These are phyloP conservation scores for Enhydra lutris DNA, from an alignment of 2,113 vertebrate species.

Conservation along the genomic window DNA sequence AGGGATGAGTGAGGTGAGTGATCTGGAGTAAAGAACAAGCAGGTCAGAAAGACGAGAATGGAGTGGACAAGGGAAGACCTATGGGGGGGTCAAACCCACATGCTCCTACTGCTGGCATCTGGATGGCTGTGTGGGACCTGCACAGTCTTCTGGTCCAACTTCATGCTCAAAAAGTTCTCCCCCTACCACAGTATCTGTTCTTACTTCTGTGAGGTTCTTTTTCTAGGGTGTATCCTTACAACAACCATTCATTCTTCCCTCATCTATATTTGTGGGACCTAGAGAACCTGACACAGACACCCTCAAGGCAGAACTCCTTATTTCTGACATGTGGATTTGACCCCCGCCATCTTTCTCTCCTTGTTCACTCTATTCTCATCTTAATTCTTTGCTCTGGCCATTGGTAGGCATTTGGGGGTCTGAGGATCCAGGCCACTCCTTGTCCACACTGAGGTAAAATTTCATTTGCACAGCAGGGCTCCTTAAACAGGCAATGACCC, in stretches of 20 bases:
- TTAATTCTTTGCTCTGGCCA: background rate
- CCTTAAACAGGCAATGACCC: background rate
- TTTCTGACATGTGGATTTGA: background rate
- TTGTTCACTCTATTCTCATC: background rate
- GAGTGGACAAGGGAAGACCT: background rate
- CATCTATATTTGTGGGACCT: background rate
- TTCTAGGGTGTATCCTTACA: background rate
- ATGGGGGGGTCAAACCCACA: accelerated
- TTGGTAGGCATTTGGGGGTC: background rate
- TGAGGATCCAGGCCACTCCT: background rate
- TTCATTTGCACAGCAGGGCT: background rate
- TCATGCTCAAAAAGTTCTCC: background rate
- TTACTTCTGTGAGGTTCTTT: background rate
- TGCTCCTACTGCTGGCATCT: accelerated
- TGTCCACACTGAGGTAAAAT: background rate
- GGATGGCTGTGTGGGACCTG: background rate
- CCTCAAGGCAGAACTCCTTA: background rate
- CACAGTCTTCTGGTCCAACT: background rate
- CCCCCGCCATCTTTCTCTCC: background rate
- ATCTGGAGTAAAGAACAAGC: background rate
- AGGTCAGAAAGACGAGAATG: background rate
- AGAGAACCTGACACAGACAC: background rate
- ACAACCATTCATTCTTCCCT: background rate
- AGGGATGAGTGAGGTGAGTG: no score
- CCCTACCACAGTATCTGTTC: background rate